phyloP scores from a whole-genome alignment of 1,140 invertebrate species.

The Trichogramma pretiosum region DNA sequence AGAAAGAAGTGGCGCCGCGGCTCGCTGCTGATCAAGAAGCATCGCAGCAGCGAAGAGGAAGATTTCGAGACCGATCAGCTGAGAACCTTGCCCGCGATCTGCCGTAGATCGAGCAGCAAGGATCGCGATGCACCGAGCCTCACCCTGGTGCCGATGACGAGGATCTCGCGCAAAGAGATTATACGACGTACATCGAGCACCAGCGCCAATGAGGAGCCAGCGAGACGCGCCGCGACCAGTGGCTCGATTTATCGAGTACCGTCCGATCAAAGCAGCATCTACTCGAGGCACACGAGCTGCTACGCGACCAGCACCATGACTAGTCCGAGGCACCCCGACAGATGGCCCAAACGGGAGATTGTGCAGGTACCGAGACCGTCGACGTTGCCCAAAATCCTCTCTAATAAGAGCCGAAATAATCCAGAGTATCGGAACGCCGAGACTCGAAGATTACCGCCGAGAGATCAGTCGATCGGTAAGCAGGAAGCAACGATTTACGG shows the following conservation, averaged over 20 bases:
- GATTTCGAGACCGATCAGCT: slow-evolving; percentile 18
- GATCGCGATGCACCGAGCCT: slow-evolving; percentile 5
- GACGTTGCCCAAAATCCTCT: slow-evolving; percentile 38
- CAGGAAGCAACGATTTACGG: slow-evolving; percentile 38
- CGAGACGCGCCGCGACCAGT: slow-evolving; percentile 2
- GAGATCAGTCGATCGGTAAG: slow-evolving; percentile 18
- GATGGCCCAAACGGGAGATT: slow-evolving; percentile 5
- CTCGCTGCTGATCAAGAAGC: background rate
- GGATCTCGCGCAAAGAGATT: slow-evolving; percentile 38
- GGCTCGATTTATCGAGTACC: background rate
- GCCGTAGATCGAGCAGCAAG: slow-evolving; percentile 17
- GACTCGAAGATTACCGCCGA: slow-evolving; percentile 15
- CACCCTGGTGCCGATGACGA: slow-evolving; percentile 11
- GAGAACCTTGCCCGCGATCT: slow-evolving; percentile 31
- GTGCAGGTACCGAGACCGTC: slow-evolving; percentile 26
- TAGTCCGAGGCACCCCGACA: slow-evolving; percentile 9
- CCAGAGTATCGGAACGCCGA: slow-evolving; percentile 15
- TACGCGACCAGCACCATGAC: slow-evolving; percentile 22
- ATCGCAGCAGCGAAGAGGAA: background rate
- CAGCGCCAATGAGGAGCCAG: slow-evolving; percentile 13
- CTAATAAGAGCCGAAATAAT: slow-evolving; percentile 3
- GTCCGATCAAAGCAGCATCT: background rate
- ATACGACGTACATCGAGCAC: slow-evolving; percentile 29
- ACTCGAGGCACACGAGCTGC: slow-evolving; percentile 7
- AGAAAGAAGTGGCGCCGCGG: slow-evolving; percentile 16